Evolutionary conservation across 2,888 invertebrate species (phyloP), one percentile per base, ranked within the genome.

Genomic region (Cordilura impudica): DNA sequence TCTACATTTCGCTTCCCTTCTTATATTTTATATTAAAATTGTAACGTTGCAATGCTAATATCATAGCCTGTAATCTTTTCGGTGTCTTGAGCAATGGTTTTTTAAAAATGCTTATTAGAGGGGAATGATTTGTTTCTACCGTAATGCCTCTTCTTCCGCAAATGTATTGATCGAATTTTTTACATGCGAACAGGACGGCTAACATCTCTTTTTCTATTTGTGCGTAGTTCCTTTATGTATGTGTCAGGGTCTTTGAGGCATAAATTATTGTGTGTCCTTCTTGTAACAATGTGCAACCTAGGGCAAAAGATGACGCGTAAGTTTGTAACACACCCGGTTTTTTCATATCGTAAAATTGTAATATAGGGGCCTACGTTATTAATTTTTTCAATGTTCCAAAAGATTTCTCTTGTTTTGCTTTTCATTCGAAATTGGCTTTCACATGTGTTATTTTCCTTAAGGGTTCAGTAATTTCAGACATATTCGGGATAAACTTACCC

Each of bases 101-200:
- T 26, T 72, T 71, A 12, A 73, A 61, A 10, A 81, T 78, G 8
- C 19, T 80, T 4, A 61, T 51, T 18, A 78, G 23, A n/a, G 81
- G 83, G 53, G 77, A 69, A 39, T 83, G 83, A 69, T 83, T 81
- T 0, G 81, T 82, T 65, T 82, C 66, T 1, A 83, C 39, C n/a
- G 43, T 66, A 3, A 83, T 47, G 31, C 81, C 47, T 39, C 49
- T 47, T 61, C 70, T 82, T 0, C 81, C 82, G 21, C 73, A 76
- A 47, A 81, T 81, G 23, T 75, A 81, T 21, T 83, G 76, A 23
- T 83, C 61, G 70, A 84, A 83, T 53, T 74, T 72, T 19, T n/a
- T n/a, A n/a, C n/a, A n/a, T n/a, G n/a, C n/a, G n/a, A n/a, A n/a
- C n/a, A n/a, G n/a, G n/a, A n/a, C 69, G 0, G 82, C 82, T 16